These are phyloP conservation scores for Diglossa cyanea DNA, from an alignment of 2,797 vertebrate genomes.

Conservation along the genomic window DNA sequence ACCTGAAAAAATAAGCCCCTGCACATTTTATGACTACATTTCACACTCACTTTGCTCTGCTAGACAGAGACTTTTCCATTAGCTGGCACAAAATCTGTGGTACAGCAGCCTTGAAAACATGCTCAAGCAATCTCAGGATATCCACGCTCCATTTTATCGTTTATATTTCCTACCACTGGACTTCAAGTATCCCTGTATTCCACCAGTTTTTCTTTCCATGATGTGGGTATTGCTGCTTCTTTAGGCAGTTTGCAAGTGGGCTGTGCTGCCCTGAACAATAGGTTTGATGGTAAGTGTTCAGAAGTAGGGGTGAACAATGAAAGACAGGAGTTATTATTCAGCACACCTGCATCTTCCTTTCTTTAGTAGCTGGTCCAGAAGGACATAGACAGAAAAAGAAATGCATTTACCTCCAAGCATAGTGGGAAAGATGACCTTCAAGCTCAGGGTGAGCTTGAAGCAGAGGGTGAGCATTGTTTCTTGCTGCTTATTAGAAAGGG, in stretches of 20 bases:
- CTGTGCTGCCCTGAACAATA: neutral
- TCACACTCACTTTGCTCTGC: neutral
- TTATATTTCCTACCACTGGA: neutral
- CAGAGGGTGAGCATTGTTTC: neutral
- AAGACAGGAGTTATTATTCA: neutral
- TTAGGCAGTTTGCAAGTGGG: neutral
- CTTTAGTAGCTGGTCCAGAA: neutral
- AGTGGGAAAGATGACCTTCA: neutral
- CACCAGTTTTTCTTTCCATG: neutral
- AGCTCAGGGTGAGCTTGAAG: neutral
- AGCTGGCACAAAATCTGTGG: neutral
- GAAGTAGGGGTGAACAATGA: neutral
- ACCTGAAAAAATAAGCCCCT: neutral
- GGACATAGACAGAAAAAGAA: neutral
- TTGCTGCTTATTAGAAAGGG: neutral
- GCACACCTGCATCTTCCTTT: neutral
- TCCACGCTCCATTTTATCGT: neutral
- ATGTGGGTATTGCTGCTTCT: neutral
- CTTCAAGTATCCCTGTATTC: neutral
- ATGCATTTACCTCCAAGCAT: neutral
- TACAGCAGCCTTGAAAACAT: neutral
- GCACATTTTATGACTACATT: neutral
- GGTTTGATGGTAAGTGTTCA: neutral
- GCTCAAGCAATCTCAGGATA: neutral
- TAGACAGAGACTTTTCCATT: neutral